These are phyloP conservation scores for Labrus mixtus DNA, from an alignment of 2,113 vertebrate species.

Conservation along the genomic window DNA sequence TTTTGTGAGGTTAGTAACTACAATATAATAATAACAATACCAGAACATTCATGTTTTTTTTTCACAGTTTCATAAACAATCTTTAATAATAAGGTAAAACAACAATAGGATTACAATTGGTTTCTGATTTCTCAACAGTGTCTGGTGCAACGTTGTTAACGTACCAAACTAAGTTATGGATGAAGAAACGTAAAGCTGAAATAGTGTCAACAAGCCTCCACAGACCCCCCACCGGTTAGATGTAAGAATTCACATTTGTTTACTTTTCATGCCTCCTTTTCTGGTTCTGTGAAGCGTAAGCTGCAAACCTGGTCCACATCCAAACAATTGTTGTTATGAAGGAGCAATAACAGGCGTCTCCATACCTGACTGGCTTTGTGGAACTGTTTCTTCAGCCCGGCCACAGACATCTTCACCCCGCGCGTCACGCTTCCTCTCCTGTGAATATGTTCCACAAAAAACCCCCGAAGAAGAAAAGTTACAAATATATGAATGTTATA, in stretches of 20 bases:
- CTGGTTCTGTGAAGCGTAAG: not conserved
- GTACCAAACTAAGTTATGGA: conserved; percentile 7
- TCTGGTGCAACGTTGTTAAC: conserved; percentile 16
- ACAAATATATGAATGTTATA: not conserved
- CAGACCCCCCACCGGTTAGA: not conserved
- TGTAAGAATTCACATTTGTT: not conserved
- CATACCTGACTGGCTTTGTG: conserved; percentile 94
- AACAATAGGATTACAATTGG: no score
- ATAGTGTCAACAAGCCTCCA: no score
- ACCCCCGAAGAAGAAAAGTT: not conserved
- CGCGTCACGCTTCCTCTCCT: conserved; percentile 1
- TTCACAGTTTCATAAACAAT: no score
- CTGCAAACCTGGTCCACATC: conserved; percentile 8
- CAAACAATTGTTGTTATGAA: conserved; percentile 38
- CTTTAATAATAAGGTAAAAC: no score
- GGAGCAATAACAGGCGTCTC: conserved; percentile 30
- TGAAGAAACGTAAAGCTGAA: no score
- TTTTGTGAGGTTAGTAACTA: no score
- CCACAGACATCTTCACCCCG: conserved; percentile 86
- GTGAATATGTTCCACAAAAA: not conserved
- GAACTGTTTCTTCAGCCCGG: conserved; percentile 93
- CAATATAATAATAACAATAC: no score
- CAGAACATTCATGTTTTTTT: no score
- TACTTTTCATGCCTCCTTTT: not conserved
- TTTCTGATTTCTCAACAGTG: not conserved